These are phyloP conservation scores for Epirrhoe alternata DNA, from an alignment of 2,888 invertebrate species.

Conservation along the genomic window DNA sequence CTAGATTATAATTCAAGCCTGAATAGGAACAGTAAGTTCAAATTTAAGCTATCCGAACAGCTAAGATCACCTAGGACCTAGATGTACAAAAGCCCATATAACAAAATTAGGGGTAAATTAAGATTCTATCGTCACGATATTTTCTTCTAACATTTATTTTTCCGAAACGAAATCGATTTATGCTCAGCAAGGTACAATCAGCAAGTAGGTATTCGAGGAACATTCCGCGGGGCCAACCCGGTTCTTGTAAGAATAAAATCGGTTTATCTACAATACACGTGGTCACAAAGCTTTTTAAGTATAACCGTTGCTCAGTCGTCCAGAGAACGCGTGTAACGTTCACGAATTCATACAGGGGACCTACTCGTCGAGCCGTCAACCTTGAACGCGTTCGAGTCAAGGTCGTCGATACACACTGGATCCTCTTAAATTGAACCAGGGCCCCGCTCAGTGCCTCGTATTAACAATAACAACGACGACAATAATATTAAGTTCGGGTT, in stretches of 20 bases:
- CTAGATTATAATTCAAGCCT: no score
- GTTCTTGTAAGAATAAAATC: background rate
- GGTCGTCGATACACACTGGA: conserved; percentile 62
- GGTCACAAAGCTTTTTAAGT: conserved; percentile 45
- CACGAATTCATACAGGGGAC: conserved; percentile 47
- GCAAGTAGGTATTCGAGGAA: background rate
- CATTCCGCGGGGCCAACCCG: background rate
- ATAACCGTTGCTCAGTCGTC: conserved; percentile 43
- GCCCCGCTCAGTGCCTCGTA: conserved; percentile 62
- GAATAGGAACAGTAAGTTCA: no score
- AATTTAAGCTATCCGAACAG: no score
- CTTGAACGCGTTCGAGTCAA: conserved; percentile 74
- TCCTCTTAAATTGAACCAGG: conserved; percentile 58
- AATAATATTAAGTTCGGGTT: conserved; percentile 71
- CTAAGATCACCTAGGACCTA: no score
- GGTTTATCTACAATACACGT: conserved; percentile 39
- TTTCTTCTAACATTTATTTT: no score
- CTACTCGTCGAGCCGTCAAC: conserved; percentile 57
- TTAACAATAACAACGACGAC: conserved; percentile 59
- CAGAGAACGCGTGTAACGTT: conserved; percentile 47
- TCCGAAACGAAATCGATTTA: background rate
- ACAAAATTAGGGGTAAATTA: no score
- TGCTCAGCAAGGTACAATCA: background rate
- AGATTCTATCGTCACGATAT: no score
- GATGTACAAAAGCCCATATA: no score